These are phyloP conservation scores for Dinomys branickii DNA, from an alignment of 2,113 vertebrate species.

Conservation along the genomic window DNA sequence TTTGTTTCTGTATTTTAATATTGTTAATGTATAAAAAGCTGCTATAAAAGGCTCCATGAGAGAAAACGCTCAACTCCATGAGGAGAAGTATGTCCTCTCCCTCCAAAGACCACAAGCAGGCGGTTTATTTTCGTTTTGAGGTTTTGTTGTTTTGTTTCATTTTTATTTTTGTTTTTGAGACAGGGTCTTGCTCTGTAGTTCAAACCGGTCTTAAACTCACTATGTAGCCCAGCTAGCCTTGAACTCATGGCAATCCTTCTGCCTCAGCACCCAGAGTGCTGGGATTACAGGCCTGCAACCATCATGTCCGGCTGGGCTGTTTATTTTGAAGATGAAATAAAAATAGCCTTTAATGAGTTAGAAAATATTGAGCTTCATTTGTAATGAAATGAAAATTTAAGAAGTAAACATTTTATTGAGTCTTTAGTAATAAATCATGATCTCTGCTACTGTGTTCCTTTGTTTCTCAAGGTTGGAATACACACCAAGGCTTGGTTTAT, in stretches of 20 bases:
- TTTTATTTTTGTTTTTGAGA: too few species aligned
- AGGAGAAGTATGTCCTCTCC: not conserved
- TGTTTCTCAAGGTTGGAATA: conserved; percentile 90
- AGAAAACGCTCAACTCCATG: not conserved
- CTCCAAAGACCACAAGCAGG: not conserved
- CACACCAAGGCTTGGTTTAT: conserved; percentile 99
- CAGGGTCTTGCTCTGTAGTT: too few species aligned
- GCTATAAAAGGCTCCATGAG: not conserved
- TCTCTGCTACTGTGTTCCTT: conserved; percentile 37
- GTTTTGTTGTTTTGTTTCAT: too few species aligned
- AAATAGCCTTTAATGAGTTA: not conserved
- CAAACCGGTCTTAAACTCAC: too few species aligned
- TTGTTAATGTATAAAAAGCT: not conserved
- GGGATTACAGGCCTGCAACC: too few species aligned
- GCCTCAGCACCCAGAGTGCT: too few species aligned
- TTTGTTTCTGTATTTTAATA: too few species aligned
- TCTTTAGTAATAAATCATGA: conserved; percentile 21
- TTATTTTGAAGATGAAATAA: conserved; percentile 17
- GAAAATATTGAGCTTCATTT: not conserved
- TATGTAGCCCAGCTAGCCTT: too few species aligned
- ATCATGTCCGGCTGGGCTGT: not conserved
- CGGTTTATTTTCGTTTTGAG: too few species aligned
- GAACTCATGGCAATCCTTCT: too few species aligned
- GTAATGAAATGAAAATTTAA: conserved; percentile 16
- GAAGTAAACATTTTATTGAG: conserved; percentile 27